Base-by-base conservation (phyloP, 2,888 invertebrate species). In the Tetropium fuscum region DNA sequence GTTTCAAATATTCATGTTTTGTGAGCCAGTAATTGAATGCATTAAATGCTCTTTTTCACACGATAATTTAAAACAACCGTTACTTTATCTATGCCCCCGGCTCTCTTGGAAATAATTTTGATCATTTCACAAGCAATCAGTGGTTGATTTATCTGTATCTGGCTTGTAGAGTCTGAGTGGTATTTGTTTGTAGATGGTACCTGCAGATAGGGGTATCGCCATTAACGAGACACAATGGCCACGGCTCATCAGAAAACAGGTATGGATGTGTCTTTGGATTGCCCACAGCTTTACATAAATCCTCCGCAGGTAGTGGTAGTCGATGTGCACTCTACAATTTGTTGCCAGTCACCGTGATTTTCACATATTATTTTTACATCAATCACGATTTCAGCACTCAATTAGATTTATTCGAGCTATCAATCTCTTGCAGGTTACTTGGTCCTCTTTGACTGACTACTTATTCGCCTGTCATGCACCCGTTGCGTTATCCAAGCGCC, bases 321-420 rank as follows among this genome's bases (percentile, higher is more conserved):
- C 38, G 15, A 48, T 18, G 51, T 40, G 63, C 58, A 36, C 65
- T 61, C 64, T 64, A 68, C 69, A 69, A 71, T 71, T 73, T 70
- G 70, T 78, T 73, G 69, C 73, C 74, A 78, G 78, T 79, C 78
- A 78, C 75, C 78, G 73, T 79, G 80, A 80, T 80, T 80, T 79
- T 80, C 80, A 79, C 78, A 78, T 79, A 80, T 79, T 79, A 80
- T 79, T 79, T 79, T 78, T 76, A 78, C 78, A 80, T 80, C 79
- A 79, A 80, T 80, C 80, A 79, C 76, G 69, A 70, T 74, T 78
- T 79, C 79, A 78, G 77, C 78, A 78, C 78, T 78, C 78, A 79
- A 79, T 79, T 79, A 76, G 74, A 64, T 64, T 64, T 19, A 53
- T 56, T 66, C 53, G 51, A 53, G 60, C 57, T 43, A 66, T 63